Evolutionary conservation across 64 coral and sea anemone genomes (phyloP).

Genomic region (Stylophora pistillata): DNA sequence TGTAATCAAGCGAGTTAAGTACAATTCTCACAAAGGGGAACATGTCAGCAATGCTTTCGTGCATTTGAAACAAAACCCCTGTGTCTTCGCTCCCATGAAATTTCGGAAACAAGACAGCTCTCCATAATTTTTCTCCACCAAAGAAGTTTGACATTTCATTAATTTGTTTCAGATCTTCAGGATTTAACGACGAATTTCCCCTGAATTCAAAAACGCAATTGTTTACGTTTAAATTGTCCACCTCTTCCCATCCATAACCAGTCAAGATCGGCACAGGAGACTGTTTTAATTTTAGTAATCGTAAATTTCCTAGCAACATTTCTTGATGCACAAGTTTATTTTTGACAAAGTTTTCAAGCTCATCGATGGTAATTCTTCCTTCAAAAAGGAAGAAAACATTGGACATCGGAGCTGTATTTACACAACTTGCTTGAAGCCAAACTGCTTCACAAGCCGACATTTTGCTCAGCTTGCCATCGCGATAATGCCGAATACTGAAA

Average conservation of each 20-base stretch:
- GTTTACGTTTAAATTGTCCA: conserved; percentile 52
- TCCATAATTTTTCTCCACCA: conserved; percentile 53
- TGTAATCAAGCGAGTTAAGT: conserved; percentile 82
- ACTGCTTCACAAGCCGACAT: conserved; percentile 66
- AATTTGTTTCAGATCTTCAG: conserved; percentile 39
- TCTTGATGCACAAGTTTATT: conserved; percentile 66
- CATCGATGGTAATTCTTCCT: conserved; percentile 54
- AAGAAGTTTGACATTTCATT: conserved; percentile 9
- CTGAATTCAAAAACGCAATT: conserved; percentile 37
- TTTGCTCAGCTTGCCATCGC: conserved; percentile 56
- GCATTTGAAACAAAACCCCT: conserved; percentile 76
- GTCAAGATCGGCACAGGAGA: conserved; percentile 43
- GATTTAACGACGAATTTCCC: background rate
- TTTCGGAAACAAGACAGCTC: conserved; percentile 63
- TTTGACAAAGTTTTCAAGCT: conserved; percentile 54
- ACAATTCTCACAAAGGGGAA: conserved; percentile 60
- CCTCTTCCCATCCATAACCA: conserved; percentile 73
- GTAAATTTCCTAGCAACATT: conserved; percentile 12
- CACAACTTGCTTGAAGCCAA: conserved; percentile 39
- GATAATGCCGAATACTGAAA: conserved; percentile 42
- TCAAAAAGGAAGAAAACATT: conserved; percentile 85
- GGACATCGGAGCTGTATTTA: conserved; percentile 25
- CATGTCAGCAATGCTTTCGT: conserved; percentile 65
- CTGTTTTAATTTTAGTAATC: conserved; percentile 64
- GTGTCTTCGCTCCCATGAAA: conserved; percentile 61